Conservation (phyloP, 1,140 invertebrate species). For the Drosophila orosa region DNA sequence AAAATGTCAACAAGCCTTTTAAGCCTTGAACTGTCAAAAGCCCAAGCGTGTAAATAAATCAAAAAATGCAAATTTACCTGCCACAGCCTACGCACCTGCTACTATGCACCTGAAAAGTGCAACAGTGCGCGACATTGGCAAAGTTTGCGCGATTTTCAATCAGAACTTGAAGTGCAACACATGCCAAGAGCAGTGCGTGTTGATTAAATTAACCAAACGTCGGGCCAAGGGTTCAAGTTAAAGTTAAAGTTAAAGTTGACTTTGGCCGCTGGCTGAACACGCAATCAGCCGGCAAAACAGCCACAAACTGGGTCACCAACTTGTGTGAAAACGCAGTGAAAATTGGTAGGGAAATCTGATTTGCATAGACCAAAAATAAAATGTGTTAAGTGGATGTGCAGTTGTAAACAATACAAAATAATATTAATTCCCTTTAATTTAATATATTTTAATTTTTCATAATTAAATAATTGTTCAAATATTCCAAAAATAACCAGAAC, state of each 20-base stretch:
- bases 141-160: constrained; percentile 69
- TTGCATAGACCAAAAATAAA: constrained; percentile 65
- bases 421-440: too few species aligned
- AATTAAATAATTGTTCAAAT: background rate
- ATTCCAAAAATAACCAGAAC: background rate
- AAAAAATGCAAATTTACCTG: constrained; percentile 58
- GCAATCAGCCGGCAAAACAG: constrained; percentile 65
- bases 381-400: constrained; percentile 34
- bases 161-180: constrained; percentile 62
- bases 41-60: constrained; percentile 46
- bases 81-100: constrained; percentile 37
- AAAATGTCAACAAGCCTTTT: constrained; percentile 35
- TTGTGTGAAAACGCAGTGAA: constrained; percentile 62
- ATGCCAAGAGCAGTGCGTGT: constrained; percentile 73
- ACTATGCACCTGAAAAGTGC: constrained; percentile 47
- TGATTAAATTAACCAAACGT: constrained; percentile 75
- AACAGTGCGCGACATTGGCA: constrained; percentile 75
- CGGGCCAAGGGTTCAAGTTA: constrained; percentile 55
- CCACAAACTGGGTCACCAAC: constrained; percentile 67
- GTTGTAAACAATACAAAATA: constrained; percentile 12
- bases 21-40: constrained; percentile 47
- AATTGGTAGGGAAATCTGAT: constrained; percentile 31
- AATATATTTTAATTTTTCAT: background rate
- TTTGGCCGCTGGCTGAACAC: constrained; percentile 66
- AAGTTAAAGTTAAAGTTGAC: constrained; percentile 76